Base-by-base conservation (phyloP, 2,888 invertebrate genomes). In the Lycia hirtaria region DNA sequence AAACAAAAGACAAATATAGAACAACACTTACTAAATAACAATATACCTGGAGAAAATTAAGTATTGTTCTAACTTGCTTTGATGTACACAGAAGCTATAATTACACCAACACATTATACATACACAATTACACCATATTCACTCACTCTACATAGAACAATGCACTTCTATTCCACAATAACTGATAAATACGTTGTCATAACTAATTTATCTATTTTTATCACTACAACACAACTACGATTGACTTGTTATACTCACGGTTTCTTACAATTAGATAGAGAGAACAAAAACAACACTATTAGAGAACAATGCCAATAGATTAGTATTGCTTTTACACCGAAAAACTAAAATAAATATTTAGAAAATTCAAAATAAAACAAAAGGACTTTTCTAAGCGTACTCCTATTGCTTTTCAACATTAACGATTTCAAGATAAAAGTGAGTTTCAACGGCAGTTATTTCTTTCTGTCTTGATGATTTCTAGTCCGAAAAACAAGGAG, bases 211-310 rank as follows among this genome's bases (percentile, higher is more conserved):
- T 48, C 47, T 54, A 45, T 38, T 48, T 41, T 26, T 47, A 54
- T 28, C 47, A 40, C 28, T 17, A 24, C 24, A 33, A 47, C 24
- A 40, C 17, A 26, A 47, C 47, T 30, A 30, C 17, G 22, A 20
- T 33, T 24, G 20, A 15, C 26, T 22, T n/a, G 9, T 43, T 41
- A 44, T 49, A 56, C 56, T 56, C 40, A 56, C 56, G 40, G 15
- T 56, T 56, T 56, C 33, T 12, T 19, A 19, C 3, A 35, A 49
- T 26, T 38, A 43, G 15, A 10, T 28, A 6, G 9, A 5, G 0
- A 5, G 14, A 22, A 28, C 17, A 41, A 22, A 20, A 19, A 41
- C 12, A 33, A 22, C 35, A 49, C 14, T 22, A n/a, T 22, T 7
- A 14, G 1, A 40, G 1, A 20, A 37, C 15, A n/a, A 37, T 17